phyloP scores from a whole-genome alignment of 2,797 vertebrate species.

The Rhincodon typus region DNA sequence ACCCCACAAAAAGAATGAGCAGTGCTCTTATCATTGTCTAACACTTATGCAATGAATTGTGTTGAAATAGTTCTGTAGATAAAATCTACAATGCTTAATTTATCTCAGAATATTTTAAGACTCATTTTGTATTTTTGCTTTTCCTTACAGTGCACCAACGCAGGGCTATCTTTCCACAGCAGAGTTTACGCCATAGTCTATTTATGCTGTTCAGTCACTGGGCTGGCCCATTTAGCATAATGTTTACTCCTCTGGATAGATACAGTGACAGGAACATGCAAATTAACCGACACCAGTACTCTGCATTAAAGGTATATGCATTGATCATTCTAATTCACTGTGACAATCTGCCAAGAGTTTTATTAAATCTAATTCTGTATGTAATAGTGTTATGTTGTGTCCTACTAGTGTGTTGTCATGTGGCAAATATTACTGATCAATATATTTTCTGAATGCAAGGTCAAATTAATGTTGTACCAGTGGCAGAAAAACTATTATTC shows the following conservation, averaged over 20 bases:
- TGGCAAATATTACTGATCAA: conserved; percentile 22
- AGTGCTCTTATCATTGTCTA: not conserved
- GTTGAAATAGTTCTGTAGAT: not conserved
- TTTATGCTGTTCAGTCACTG: conserved; percentile 99
- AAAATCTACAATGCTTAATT: not conserved
- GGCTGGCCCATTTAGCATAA: conserved; percentile 99
- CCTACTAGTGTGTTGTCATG: not conserved
- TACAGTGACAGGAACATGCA: conserved; percentile 98
- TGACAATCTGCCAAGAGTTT: not conserved
- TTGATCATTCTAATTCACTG: not conserved
- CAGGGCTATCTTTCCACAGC: conserved; percentile 94
- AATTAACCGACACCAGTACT: conserved; percentile 97
- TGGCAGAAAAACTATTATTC: not conserved
- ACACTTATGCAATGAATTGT: not conserved
- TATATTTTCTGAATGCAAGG: not conserved
- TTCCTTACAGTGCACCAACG: conserved; percentile 82
- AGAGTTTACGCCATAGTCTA: conserved; percentile 93
- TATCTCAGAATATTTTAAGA: not conserved
- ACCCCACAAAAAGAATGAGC: not conserved
- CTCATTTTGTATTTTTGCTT: conserved; percentile 27
- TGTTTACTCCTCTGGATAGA: conserved; percentile 97
- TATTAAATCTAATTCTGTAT: too few relatives aligned
- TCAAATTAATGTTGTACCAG: not conserved
- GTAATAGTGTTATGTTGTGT: not conserved
- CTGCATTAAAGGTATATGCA: conserved; percentile 83